A percentile compares a stretch with the other conserved stretches of the same genome.
Conservation (phyloP, 2,113 vertebrate species). For the Gnathonemus echidnorhynchus region DNA sequence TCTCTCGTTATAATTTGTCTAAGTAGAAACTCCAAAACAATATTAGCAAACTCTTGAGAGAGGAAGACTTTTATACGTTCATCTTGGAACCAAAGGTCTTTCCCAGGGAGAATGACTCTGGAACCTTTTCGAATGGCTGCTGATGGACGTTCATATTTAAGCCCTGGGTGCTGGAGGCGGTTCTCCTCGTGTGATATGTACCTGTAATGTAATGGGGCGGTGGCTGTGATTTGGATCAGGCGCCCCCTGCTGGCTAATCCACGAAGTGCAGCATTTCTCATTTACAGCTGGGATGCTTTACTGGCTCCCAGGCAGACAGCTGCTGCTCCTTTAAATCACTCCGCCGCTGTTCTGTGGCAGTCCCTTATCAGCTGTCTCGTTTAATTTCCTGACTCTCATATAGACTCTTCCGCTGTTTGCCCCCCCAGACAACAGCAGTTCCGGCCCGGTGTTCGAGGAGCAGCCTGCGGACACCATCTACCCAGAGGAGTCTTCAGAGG, state of each 20-base stretch:
- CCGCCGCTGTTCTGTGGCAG: background rate
- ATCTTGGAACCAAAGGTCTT: background rate
- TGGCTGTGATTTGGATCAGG: background rate
- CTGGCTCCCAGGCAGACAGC: background rate
- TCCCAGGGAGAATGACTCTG: background rate
- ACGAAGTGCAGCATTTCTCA: background rate
- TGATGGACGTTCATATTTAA: slow-evolving; percentile 46
- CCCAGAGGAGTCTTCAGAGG: slow-evolving; percentile 89
- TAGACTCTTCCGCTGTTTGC: background rate
- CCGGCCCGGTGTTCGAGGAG: slow-evolving; percentile 92
- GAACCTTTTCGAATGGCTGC: slow-evolving; percentile 36
- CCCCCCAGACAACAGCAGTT: slow-evolving; percentile 74
- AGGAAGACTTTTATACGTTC: background rate
- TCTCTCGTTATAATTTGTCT: background rate
- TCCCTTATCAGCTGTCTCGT: background rate
- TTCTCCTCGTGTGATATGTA: slow-evolving; percentile 31
- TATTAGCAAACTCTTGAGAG: background rate
- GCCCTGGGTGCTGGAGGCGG: slow-evolving; percentile 40
- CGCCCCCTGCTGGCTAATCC: background rate
- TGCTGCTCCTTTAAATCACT: background rate
- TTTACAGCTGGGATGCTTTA: background rate
- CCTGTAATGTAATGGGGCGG: slow-evolving; percentile 30
- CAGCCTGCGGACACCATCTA: slow-evolving; percentile 91
- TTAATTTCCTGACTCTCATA: background rate
- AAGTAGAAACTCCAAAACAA: background rate